Conservation (phyloP, 37 sponge, comb jelly and placozoan genomes). For the Lycopodina hypogea region DNA sequence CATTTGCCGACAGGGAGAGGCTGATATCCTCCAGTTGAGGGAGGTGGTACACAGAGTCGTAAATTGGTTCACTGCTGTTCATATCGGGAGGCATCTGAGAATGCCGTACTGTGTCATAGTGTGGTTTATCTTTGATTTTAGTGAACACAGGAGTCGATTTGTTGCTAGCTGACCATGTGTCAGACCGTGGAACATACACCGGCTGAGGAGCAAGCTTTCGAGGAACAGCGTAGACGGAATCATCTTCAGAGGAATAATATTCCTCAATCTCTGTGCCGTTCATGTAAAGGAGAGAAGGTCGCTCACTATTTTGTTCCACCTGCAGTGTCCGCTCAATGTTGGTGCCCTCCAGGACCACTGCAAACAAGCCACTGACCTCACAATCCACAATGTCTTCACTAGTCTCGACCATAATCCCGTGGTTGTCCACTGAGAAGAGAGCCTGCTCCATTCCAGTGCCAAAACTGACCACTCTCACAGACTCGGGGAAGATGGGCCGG, state of each 20-base stretch:
- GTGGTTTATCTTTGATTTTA: neutral
- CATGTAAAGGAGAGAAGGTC: constrained; percentile 31
- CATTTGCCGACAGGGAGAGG: too few relatives aligned
- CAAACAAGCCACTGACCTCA: constrained; percentile 19
- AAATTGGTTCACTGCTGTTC: too few relatives aligned
- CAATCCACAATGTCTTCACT: neutral
- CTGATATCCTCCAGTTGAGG: too few relatives aligned
- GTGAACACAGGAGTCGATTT: neutral
- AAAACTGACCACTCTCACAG: constrained; percentile 31
- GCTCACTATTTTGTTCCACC: constrained; percentile 24
- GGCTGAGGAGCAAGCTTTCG: neutral
- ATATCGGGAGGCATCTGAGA: too few relatives aligned
- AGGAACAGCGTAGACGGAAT: neutral
- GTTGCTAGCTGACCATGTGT: constrained; percentile 17
- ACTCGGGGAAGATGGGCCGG: constrained; percentile 3
- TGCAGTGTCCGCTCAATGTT: neutral
- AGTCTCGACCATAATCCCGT: neutral
- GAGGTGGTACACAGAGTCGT: too few relatives aligned
- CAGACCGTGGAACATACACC: neutral
- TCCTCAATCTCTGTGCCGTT: neutral
- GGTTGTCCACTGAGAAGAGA: neutral
- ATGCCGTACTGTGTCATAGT: neutral
- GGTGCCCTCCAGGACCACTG: constrained; percentile 44
- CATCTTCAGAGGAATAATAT: neutral
- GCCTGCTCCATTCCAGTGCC: constrained; percentile 36